A percentile compares a stretch with the other conserved stretches of the same genome.
These are phyloP conservation scores for Apotomis betuletana DNA, from an alignment of 2,888 invertebrate species.

Conservation along the genomic window DNA sequence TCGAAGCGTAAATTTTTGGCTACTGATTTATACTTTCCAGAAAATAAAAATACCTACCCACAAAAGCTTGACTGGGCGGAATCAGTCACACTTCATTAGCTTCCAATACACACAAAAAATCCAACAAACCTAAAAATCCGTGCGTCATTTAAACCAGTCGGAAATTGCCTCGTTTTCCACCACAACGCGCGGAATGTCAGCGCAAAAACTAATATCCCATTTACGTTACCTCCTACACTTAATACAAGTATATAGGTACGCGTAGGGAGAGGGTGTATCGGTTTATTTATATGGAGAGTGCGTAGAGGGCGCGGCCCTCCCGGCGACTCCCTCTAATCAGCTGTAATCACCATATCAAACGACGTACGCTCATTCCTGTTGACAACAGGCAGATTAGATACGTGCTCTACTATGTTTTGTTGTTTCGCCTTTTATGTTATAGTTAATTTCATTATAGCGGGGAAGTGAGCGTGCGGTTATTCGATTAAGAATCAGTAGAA, in stretches of 20 bases:
- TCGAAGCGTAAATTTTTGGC: too few relatives aligned
- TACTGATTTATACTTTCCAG: too few relatives aligned
- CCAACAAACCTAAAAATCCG: slow-evolving; percentile 43
- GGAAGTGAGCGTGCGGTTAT: slow-evolving; percentile 28
- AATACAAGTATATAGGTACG: slow-evolving; percentile 52
- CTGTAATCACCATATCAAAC: slow-evolving; percentile 84
- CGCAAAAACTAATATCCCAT: slow-evolving; percentile 79
- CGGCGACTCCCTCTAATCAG: slow-evolving; percentile 74
- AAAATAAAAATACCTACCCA: too few relatives aligned
- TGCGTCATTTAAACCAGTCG: slow-evolving; percentile 52
- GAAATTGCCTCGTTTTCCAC: slow-evolving; percentile 78
- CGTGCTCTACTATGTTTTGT: slow-evolving; percentile 50
- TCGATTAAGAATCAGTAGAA: slow-evolving; percentile 16
- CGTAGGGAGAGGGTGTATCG: slow-evolving; percentile 70
- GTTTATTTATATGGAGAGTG: slow-evolving; percentile 81
- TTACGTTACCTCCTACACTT: slow-evolving; percentile 68
- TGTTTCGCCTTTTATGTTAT: slow-evolving; percentile 40
- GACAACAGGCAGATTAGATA: slow-evolving; percentile 78
- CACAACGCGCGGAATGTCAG: slow-evolving; percentile 70
- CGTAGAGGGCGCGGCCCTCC: slow-evolving; percentile 64
- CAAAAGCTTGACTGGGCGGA: neutral
- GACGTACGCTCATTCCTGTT: slow-evolving; percentile 79
- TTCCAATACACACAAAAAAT: neutral
- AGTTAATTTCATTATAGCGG: slow-evolving; percentile 32
- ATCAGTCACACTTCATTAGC: neutral